A percentile compares a stretch with the other conserved stretches of the same genome.
These are phyloP conservation scores for Lampropteryx suffumata DNA, from an alignment of 2,888 invertebrate species.

Conservation along the genomic window DNA sequence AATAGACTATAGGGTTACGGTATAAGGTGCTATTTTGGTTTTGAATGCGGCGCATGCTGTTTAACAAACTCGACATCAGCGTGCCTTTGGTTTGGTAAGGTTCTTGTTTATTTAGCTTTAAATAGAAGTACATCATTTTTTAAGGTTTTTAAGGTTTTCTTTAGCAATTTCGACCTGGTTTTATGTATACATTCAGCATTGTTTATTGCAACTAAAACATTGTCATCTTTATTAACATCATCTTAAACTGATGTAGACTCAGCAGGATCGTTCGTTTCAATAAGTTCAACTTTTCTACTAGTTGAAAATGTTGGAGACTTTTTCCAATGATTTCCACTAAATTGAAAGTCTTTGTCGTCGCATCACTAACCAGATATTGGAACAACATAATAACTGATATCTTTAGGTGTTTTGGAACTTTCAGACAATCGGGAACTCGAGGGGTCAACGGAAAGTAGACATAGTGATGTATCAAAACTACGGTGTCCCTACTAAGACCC, in stretches of 20 bases:
- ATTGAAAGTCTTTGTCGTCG: not conserved
- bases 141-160: not conserved
- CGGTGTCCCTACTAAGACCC: constrained; percentile 56
- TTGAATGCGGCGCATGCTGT: constrained; percentile 30
- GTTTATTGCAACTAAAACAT: constrained; percentile 12
- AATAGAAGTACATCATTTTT: not conserved
- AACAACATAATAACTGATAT: constrained; percentile 71
- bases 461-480: constrained; percentile 71
- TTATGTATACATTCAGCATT: constrained; percentile 5
- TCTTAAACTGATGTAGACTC: too few relatives aligned
- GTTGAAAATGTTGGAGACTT: too few relatives aligned
- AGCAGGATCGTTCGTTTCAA: too few relatives aligned
- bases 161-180: not conserved
- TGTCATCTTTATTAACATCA: not conserved
- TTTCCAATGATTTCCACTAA: too few relatives aligned
- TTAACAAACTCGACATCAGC: not conserved
- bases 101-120: not conserved
- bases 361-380: constrained; percentile 1
- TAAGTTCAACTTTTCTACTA: too few relatives aligned
- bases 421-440: constrained; percentile 87
- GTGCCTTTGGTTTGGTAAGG: constrained; percentile 4
- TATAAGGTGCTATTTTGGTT: constrained; percentile 5
- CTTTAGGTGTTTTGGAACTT: constrained; percentile 92
- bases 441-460: constrained; percentile 86
- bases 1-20: constrained; percentile 51